phyloP scores from a whole-genome alignment of 1,140 invertebrate genomes.

The Ceratoteleas bidentatus region DNA sequence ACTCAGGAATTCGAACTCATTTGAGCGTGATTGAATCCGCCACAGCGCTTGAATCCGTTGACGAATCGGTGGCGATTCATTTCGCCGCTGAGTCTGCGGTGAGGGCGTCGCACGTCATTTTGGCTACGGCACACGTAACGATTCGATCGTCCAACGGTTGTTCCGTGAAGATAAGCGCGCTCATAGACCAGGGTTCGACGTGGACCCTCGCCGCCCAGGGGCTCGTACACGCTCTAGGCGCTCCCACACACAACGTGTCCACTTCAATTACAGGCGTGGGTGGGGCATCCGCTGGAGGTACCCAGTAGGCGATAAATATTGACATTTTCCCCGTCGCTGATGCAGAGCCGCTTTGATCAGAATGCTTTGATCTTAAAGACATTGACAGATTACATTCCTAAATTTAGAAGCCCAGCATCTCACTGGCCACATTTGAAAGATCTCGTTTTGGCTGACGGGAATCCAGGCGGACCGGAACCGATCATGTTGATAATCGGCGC shows the following conservation, averaged over 20 bases:
- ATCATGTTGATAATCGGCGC: not conserved
- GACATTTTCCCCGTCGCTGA: not conserved
- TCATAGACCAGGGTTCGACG: constrained; percentile 20
- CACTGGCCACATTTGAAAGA: constrained; percentile 2
- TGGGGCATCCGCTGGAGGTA: not conserved
- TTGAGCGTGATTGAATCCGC: not conserved
- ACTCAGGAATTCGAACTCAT: not conserved
- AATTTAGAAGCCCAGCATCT: not conserved
- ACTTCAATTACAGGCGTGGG: constrained; percentile 5
- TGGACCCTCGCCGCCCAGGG: not conserved
- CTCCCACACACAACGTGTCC: not conserved
- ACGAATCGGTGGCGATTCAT: not conserved
- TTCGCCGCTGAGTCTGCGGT: not conserved
- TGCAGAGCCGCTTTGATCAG: not conserved
- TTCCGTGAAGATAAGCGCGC: not conserved
- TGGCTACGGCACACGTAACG: constrained; percentile 6
- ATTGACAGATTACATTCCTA: constrained; percentile 4
- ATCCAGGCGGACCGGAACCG: not conserved
- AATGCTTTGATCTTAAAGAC: constrained; percentile 18
- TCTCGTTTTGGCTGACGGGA: constrained; percentile 1
- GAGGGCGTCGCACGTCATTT: not conserved
- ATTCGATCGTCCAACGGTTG: not conserved
- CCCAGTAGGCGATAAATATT: not conserved
- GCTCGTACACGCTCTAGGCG: not conserved
- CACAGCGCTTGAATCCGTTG: not conserved